These are phyloP conservation scores for Saxicola maurus DNA, from an alignment of 2,797 vertebrate species.

Conservation along the genomic window DNA sequence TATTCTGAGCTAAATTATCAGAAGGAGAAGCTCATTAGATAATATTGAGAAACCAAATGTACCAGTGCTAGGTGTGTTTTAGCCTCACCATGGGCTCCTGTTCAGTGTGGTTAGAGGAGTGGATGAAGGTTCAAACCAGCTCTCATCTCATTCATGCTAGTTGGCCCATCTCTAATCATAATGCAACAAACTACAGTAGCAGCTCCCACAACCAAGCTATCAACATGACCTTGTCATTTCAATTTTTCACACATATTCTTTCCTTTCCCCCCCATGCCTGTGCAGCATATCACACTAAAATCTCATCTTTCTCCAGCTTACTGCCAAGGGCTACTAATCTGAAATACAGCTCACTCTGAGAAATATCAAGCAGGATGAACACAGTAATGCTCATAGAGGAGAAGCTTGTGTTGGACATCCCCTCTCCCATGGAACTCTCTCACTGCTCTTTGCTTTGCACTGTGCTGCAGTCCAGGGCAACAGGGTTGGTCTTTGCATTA, in stretches of 20 bases:
- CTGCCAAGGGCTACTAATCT: slow-evolving; percentile 19
- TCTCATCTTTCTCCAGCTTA: slow-evolving; percentile 42
- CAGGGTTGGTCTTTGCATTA: background rate
- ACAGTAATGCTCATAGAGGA: slow-evolving; percentile 1
- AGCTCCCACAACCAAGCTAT: slow-evolving; percentile 31
- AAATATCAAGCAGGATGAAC: slow-evolving; percentile 20
- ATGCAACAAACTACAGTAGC: background rate
- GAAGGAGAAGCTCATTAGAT: background rate
- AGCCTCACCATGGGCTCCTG: background rate
- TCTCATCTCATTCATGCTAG: background rate
- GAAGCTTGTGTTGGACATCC: background rate
- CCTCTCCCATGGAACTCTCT: background rate
- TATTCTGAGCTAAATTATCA: background rate
- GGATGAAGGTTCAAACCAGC: slow-evolving; percentile 2
- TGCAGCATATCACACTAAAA: slow-evolving; percentile 15
- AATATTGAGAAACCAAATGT: background rate
- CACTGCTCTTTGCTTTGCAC: background rate
- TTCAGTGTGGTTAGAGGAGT: background rate
- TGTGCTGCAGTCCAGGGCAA: background rate
- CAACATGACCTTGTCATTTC: slow-evolving; percentile 29
- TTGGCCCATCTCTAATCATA: slow-evolving; percentile 26
- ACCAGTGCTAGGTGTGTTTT: background rate
- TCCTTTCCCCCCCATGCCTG: background rate
- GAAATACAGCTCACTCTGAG: slow-evolving; percentile 4
- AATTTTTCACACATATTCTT: slow-evolving; percentile 44